Percentiles rank a stretch among this genome's conserved stretches.
phyloP scores from a whole-genome alignment of 2,797 vertebrate species.

The Prionace glauca region DNA sequence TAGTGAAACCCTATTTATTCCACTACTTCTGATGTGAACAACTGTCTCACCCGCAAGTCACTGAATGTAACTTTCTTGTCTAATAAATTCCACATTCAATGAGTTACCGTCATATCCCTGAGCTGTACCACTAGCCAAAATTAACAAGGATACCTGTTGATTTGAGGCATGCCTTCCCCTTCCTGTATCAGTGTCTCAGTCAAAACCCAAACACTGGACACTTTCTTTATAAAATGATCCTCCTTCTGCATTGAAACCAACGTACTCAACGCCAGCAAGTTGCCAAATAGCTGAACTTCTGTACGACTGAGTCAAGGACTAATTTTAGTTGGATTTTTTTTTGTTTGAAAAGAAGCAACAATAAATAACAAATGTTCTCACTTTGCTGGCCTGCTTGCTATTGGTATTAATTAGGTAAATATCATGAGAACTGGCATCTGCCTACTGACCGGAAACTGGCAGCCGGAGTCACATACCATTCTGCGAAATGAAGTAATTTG shows the following conservation, averaged over 20 bases:
- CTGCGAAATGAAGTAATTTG: slow-evolving; percentile 38
- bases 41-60: not conserved
- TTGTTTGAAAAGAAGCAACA: not conserved
- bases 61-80: slow-evolving; percentile 18
- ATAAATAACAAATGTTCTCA: slow-evolving; percentile 11
- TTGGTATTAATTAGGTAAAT: slow-evolving; percentile 37
- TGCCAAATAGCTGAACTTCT: not conserved
- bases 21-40: not conserved
- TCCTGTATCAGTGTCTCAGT: slow-evolving; percentile 8
- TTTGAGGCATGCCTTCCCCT: slow-evolving; percentile 16
- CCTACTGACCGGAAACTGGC: slow-evolving; percentile 24
- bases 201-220: not conserved
- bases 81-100: slow-evolving; percentile 26
- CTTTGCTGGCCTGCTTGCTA: slow-evolving; percentile 10
- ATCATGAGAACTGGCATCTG: slow-evolving; percentile 16
- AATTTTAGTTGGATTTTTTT: not conserved
- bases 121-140: not conserved
- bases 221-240: slow-evolving; percentile 3
- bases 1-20: not conserved
- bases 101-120: slow-evolving; percentile 24
- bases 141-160: slow-evolving; percentile 10
- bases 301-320: not conserved
- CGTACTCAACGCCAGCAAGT: not conserved
- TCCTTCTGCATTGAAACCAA: not conserved
- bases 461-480: slow-evolving; percentile 32